These are phyloP conservation scores for Gobius niger DNA, from an alignment of 2,113 vertebrate genomes.

Conservation along the genomic window DNA sequence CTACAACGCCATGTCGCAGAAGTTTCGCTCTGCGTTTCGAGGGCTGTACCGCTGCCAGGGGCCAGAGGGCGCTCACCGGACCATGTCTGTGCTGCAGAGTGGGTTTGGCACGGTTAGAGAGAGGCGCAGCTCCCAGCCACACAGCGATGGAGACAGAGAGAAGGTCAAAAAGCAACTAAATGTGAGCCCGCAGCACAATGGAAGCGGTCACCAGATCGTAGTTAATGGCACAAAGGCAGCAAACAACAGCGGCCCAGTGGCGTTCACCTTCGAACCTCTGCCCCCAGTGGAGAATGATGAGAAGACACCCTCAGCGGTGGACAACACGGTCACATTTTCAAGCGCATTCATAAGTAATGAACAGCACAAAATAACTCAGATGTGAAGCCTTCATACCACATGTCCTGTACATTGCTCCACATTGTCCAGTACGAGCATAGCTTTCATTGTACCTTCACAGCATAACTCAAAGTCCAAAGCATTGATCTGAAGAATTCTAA, in stretches of 20 bases:
- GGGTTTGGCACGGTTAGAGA: constrained; percentile 55
- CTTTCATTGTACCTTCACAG: background rate
- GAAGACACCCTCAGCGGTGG: background rate
- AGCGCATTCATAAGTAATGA: background rate
- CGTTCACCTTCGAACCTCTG: background rate
- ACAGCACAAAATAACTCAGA: constrained; percentile 6
- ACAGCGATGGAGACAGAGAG: constrained; percentile 34
- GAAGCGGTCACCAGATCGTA: constrained; percentile 25
- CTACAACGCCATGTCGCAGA: constrained; percentile 83
- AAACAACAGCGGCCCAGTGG: background rate
- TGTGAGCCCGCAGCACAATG: constrained; percentile 20
- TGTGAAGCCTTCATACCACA: background rate
- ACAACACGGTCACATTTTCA: background rate
- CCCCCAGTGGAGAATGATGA: constrained; percentile 11
- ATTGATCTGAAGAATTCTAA: background rate
- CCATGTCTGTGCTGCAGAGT: constrained; percentile 48
- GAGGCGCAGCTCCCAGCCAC: constrained; percentile 6
- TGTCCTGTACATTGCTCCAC: background rate
- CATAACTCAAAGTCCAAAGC: background rate
- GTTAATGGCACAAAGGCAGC: constrained; percentile 7
- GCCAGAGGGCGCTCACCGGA: constrained; percentile 41
- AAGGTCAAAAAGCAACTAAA: constrained; percentile 19
- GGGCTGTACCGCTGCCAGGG: constrained; percentile 72
- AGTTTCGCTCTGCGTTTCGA: constrained; percentile 77
- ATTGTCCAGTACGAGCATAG: background rate